phyloP scores from a whole-genome alignment of 2,888 invertebrate species.

The Chaetogeoica ovagalla region DNA sequence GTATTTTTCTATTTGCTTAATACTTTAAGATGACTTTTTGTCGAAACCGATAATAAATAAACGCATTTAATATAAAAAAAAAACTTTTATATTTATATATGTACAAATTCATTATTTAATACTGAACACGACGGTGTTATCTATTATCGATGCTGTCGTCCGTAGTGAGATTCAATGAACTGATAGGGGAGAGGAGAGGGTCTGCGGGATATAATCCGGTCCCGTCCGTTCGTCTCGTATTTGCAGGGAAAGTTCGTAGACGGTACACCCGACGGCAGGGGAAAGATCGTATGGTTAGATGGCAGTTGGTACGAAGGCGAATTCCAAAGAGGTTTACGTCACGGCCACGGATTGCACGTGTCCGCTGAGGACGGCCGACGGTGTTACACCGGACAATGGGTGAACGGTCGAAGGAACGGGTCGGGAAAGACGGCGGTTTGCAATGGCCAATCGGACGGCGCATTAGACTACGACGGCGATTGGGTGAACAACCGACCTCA shows the following conservation, averaged over 20 bases:
- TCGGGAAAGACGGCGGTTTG: constrained; percentile 4
- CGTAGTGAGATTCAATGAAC: no score
- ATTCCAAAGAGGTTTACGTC: constrained; percentile 9
- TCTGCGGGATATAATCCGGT: no score
- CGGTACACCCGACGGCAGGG: constrained; percentile 24
- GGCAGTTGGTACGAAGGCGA: constrained; percentile 45
- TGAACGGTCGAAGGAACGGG: constrained; percentile 8
- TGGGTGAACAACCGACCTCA: constrained; percentile 27
- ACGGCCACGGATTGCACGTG: constrained; percentile 37
- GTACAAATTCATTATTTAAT: no score
- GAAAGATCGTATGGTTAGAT: constrained; percentile 15
- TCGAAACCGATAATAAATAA: no score
- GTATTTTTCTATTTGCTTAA: no score
- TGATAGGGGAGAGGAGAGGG: no score
- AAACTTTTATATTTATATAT: no score
- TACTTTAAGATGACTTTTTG: no score
- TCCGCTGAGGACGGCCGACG: constrained; percentile 23
- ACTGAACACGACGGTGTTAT: no score
- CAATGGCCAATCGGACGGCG: not conserved
- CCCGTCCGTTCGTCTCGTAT: no score
- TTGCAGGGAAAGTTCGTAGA: constrained; percentile 15
- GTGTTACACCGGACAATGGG: constrained; percentile 22
- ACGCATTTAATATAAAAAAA: no score
- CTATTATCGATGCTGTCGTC: no score
- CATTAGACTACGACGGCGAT: constrained; percentile 20